Conservation (phyloP, 2,888 invertebrate genomes). For the Homarus gammarus region DNA sequence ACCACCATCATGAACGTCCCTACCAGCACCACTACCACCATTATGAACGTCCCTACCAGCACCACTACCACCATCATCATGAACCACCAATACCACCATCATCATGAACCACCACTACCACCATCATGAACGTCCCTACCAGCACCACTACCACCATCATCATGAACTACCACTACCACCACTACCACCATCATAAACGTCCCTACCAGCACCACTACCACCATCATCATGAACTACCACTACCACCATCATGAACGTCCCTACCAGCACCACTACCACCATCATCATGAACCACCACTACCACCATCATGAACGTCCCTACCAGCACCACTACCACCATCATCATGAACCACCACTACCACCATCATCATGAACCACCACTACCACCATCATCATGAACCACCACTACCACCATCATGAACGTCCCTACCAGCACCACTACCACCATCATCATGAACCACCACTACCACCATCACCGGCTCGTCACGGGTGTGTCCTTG, state of each 20-base stretch:
- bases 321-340: not conserved
- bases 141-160: constrained; percentile 9
- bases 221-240: not conserved
- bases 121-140: not conserved
- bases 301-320: not conserved
- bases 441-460: constrained; percentile 10
- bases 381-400: not conserved
- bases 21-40: not conserved
- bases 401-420: not conserved
- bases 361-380: not conserved
- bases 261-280: not conserved
- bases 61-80: not conserved
- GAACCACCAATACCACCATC: not conserved
- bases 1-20: not conserved
- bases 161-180: not conserved
- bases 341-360: not conserved
- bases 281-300: not conserved
- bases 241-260: not conserved
- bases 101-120: not conserved
- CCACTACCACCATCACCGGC: not conserved
- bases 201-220: not conserved
- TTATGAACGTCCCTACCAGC: not conserved
- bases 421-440: not conserved
- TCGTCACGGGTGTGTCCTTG: not conserved
- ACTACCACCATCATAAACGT: not conserved